Conservation (phyloP, 2,797 vertebrate species). For the Coregonus sp. region DNA sequence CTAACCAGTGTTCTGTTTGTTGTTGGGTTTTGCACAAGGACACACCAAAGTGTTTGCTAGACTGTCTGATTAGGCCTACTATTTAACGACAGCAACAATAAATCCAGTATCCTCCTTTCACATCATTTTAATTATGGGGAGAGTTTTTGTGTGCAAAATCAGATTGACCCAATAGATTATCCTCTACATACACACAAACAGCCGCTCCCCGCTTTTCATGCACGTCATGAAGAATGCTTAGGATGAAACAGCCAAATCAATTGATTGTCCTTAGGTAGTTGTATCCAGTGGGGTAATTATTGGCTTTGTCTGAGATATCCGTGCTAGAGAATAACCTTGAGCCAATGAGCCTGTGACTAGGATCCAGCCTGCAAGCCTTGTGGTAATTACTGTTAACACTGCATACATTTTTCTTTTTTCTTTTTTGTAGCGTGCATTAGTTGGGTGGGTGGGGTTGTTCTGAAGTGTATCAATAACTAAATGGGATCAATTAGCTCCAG, state of each 20-base stretch:
- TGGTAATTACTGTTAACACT: conserved; percentile 12
- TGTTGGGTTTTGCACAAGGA: neutral
- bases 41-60: neutral
- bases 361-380: neutral
- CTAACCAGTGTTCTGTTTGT: neutral
- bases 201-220: neutral
- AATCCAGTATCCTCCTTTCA: neutral
- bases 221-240: neutral
- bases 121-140: conserved; percentile 4
- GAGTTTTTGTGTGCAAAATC: conserved; percentile 4
- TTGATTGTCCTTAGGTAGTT: conserved; percentile 11
- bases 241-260: conserved; percentile 6
- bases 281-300: conserved; percentile 9
- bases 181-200: neutral
- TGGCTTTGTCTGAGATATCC: conserved; percentile 15
- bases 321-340: conserved; percentile 13
- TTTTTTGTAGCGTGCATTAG: conserved; percentile 6
- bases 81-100: neutral
- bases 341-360: neutral
- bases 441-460: neutral
- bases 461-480: neutral
- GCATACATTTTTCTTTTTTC: conserved; percentile 1
- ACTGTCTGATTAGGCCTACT: neutral
- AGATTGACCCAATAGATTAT: neutral
- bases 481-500: conserved; percentile 30